These are phyloP conservation scores for Apogon talboti DNA, from an alignment of 2,797 vertebrate species.

Conservation along the genomic window DNA sequence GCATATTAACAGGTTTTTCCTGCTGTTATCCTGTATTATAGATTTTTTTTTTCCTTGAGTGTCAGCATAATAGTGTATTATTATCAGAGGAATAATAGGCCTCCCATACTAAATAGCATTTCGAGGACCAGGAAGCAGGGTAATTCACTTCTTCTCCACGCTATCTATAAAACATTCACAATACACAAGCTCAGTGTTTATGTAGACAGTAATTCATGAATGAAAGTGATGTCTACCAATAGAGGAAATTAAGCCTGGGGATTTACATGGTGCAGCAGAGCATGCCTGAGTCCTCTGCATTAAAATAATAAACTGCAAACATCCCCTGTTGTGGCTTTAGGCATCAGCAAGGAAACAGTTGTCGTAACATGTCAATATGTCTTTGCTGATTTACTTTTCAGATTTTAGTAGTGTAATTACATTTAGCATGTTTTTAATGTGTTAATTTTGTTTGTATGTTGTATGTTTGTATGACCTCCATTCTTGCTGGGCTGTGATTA, in stretches of 20 bases:
- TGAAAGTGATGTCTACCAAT: slow-evolving; percentile 23
- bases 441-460: slow-evolving; percentile 2
- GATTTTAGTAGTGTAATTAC: neutral
- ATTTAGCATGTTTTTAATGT: neutral
- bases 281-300: slow-evolving; percentile 11
- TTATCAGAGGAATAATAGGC: slow-evolving; percentile 47
- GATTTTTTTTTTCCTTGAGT: slow-evolving; percentile 25
- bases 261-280: slow-evolving; percentile 35
- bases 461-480: slow-evolving; percentile 34
- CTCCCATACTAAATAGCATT: slow-evolving; percentile 26
- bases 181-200: slow-evolving; percentile 19
- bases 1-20: slow-evolving; percentile 21
- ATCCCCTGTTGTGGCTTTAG: slow-evolving; percentile 15
- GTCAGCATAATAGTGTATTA: slow-evolving; percentile 54
- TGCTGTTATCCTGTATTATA: slow-evolving; percentile 27
- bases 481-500: slow-evolving; percentile 37
- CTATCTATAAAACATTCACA: slow-evolving; percentile 42
- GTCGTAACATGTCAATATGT: too few relatives aligned
- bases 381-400: neutral
- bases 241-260: slow-evolving; percentile 32
- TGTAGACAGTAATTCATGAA: slow-evolving; percentile 29
- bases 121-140: slow-evolving; percentile 31
- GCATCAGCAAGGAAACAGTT: slow-evolving; percentile 1
- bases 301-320: slow-evolving; percentile 33
- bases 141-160: slow-evolving; percentile 18